phyloP scores from a whole-genome alignment of 1,140 invertebrate genomes.

The Brachionus angularis region DNA sequence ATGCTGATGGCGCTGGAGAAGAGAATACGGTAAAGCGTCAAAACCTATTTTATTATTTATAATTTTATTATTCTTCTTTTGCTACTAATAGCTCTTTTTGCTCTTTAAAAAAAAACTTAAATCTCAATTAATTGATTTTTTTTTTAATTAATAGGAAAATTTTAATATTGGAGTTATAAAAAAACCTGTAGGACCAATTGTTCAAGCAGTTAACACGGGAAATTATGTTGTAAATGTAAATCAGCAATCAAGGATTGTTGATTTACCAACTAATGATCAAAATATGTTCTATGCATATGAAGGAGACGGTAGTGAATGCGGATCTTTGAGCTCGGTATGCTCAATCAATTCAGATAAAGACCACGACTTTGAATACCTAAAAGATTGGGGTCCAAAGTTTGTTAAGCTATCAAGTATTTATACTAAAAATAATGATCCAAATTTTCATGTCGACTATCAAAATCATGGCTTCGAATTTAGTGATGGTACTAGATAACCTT shows the following conservation, averaged over 20 bases:
- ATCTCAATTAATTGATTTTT: neutral
- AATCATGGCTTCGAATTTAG: constrained; percentile 24
- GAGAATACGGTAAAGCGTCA: constrained; percentile 38
- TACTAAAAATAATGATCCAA: neutral
- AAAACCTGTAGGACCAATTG: constrained; percentile 38
- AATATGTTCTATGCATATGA: constrained; percentile 41
- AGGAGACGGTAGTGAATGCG: constrained; percentile 36
- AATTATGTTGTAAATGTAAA: too few relatives aligned
- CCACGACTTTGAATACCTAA: constrained; percentile 25
- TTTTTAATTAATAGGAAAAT: constrained; percentile 33
- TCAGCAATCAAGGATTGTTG: neutral
- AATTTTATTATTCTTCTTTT: constrained; percentile 4
- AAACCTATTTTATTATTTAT: neutral
- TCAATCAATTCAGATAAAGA: constrained; percentile 12
- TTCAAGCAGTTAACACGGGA: constrained; percentile 26
- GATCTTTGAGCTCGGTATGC: constrained; percentile 29
- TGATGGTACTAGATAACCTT: too few relatives aligned
- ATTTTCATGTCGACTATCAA: neutral
- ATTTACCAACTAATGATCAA: constrained; percentile 20
- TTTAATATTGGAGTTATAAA: constrained; percentile 44
- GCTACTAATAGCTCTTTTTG: neutral
- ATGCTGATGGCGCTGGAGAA: constrained; percentile 42
- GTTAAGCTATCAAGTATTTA: constrained; percentile 31
- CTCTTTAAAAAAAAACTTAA: neutral
- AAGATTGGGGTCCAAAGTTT: constrained; percentile 41